Conservation (phyloP, 2,888 invertebrate genomes). For the Coleophora flavipennella region DNA sequence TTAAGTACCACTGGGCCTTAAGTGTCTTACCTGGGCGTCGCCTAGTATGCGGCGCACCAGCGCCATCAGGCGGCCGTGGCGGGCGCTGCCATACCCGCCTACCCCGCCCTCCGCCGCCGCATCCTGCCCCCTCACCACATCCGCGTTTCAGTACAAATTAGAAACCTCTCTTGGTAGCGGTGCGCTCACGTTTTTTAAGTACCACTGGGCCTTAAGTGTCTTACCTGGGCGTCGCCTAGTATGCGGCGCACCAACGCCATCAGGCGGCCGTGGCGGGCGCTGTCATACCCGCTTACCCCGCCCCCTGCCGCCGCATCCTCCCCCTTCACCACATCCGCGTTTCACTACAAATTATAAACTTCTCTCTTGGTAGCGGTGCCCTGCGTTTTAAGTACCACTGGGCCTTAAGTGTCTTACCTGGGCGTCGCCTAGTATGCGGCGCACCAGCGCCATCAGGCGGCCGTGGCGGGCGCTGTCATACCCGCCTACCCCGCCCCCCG, state of each 20-base stretch:
- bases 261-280: slow-evolving; percentile 77
- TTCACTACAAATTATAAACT: slow-evolving; percentile 39
- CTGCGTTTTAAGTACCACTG: too few species aligned
- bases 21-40: slow-evolving; percentile 81
- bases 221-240: slow-evolving; percentile 88
- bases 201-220: too few species aligned
- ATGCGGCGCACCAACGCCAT: slow-evolving; percentile 91
- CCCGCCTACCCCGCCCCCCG: slow-evolving; percentile 59
- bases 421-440: slow-evolving; percentile 88
- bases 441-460: slow-evolving; percentile 89
- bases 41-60: slow-evolving; percentile 89
- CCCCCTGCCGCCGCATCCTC: slow-evolving; percentile 45
- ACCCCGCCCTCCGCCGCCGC: slow-evolving; percentile 45
- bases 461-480: slow-evolving; percentile 73
- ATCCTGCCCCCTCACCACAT: slow-evolving; percentile 33
- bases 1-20: too few species aligned
- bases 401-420: slow-evolving; percentile 80
- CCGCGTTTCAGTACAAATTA: slow-evolving; percentile 33
- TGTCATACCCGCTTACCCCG: slow-evolving; percentile 68
- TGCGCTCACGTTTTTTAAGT: too few species aligned
- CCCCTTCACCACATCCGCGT: slow-evolving; percentile 30
- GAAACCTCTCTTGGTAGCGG: slow-evolving; percentile 36
- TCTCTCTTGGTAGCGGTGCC: slow-evolving; percentile 34
- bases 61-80: slow-evolving; percentile 84
- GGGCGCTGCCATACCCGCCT: slow-evolving; percentile 70